Evolutionary conservation across 2,888 invertebrate species (phyloP).

Genomic region (Caenorhabditis doughertyi): DNA sequence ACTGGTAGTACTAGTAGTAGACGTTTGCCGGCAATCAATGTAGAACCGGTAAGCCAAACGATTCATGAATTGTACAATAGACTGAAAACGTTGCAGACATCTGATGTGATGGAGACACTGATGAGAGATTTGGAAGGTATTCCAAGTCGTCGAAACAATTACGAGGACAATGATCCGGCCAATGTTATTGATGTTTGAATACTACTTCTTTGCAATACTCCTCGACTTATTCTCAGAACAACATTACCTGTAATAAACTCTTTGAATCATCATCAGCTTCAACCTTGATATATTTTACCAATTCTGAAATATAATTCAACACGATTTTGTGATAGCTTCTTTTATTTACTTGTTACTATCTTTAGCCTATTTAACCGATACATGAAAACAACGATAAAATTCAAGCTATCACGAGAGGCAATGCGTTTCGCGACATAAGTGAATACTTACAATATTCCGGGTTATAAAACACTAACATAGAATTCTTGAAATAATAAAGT

Average conservation of each 20-base stretch:
- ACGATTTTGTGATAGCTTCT: conserved; percentile 42
- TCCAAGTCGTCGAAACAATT: conserved; percentile 43
- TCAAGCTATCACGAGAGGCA: conserved; percentile 47
- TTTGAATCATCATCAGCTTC: no score
- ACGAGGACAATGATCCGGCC: conserved; percentile 60
- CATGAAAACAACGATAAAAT: conserved; percentile 30
- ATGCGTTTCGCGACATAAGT: conserved; percentile 42
- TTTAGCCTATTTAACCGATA: background rate
- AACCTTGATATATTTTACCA: background rate
- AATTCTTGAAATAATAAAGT: conserved; percentile 4
- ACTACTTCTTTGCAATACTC: background rate
- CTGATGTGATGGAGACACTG: conserved; percentile 60
- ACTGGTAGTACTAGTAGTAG: conserved; percentile 38
- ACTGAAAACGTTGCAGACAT: conserved; percentile 22
- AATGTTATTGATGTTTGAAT: conserved; percentile 64
- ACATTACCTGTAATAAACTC: background rate
- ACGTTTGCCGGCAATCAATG: conserved; percentile 59
- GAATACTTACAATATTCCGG: conserved; percentile 34
- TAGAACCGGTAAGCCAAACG: conserved; percentile 42
- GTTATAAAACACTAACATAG: conserved; percentile 25
- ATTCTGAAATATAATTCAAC: background rate
- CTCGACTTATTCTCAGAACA: background rate
- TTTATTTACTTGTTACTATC: conserved; percentile 30
- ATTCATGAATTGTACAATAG: background rate
- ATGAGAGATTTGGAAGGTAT: conserved; percentile 54